Evolutionary conservation across 2,113 vertebrate genomes (phyloP).

Genomic region (Poicephalus meyeri): DNA sequence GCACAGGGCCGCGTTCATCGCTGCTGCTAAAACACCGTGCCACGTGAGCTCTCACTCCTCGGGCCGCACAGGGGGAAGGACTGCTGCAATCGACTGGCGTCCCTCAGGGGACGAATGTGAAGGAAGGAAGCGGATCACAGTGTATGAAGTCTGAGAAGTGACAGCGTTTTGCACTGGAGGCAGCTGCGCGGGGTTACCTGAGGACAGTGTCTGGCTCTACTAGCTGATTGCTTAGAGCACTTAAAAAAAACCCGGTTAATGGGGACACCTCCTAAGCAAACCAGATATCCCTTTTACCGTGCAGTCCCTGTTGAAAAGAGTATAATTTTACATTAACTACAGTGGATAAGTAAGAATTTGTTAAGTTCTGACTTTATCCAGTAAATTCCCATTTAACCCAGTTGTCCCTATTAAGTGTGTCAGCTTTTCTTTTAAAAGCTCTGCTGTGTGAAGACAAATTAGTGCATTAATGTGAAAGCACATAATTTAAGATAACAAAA

Average conservation of each 20-base stretch:
- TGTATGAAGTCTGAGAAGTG: conserved; percentile 28
- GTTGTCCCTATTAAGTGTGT: conserved; percentile 50
- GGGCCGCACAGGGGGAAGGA: neutral
- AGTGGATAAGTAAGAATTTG: conserved; percentile 47
- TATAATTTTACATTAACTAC: conserved; percentile 57
- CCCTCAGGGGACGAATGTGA: neutral
- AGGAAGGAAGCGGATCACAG: conserved; percentile 44
- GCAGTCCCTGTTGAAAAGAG: conserved; percentile 32
- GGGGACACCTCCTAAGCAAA: conserved; percentile 54
- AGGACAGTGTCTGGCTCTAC: conserved; percentile 62
- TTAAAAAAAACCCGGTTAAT: neutral
- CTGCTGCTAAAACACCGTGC: neutral
- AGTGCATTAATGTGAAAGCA: neutral
- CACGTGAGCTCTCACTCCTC: neutral
- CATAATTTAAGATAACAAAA: neutral
- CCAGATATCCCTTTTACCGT: conserved; percentile 19
- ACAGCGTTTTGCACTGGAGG: conserved; percentile 52
- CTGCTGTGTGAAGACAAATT: conserved; percentile 2
- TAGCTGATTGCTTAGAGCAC: conserved; percentile 34
- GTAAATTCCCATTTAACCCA: conserved; percentile 64
- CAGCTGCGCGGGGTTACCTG: conserved; percentile 64
- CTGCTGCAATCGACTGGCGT: neutral
- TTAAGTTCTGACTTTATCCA: conserved; percentile 48
- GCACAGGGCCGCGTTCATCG: accelerated
- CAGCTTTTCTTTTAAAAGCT: conserved; percentile 40